Conservation (phyloP, 2,797 vertebrate genomes). For the Silurus aristotelis region DNA sequence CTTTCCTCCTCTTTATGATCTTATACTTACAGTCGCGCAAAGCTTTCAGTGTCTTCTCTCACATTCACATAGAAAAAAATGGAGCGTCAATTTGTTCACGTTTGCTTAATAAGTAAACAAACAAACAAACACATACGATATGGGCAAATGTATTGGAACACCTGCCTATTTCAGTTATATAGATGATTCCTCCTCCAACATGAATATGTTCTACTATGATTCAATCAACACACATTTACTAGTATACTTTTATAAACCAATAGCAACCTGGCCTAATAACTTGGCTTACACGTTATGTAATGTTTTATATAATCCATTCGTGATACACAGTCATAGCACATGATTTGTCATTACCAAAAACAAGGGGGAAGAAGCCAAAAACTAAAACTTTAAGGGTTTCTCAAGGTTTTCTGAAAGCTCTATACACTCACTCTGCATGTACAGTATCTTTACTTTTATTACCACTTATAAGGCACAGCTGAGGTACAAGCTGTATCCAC, state of each 20-base stretch:
- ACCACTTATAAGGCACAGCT: conserved; percentile 17
- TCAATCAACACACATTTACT: background rate
- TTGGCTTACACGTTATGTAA: conserved; percentile 65
- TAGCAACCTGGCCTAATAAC: conserved; percentile 42
- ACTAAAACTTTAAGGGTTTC: background rate
- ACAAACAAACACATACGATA: too few relatives aligned
- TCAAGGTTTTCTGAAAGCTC: background rate
- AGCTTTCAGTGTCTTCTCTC: background rate
- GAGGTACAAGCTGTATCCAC: background rate
- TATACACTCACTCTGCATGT: background rate
- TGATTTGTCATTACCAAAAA: conserved; percentile 16
- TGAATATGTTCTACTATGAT: background rate
- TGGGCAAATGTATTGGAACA: too few relatives aligned
- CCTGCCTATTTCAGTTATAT: too few relatives aligned
- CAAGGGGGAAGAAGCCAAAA: background rate
- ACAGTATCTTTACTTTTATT: conserved; percentile 15
- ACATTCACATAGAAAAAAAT: background rate
- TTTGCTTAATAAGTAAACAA: background rate
- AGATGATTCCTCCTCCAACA: too few relatives aligned
- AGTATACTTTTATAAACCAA: background rate
- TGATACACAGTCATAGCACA: conserved; percentile 46
- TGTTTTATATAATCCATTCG: conserved; percentile 61
- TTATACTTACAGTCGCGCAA: conserved; percentile 23
- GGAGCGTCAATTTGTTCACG: background rate
- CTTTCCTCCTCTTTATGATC: conserved; percentile 44